phyloP scores from a whole-genome alignment of 2,888 invertebrate species.

The Pachymerium ferrugineum region DNA sequence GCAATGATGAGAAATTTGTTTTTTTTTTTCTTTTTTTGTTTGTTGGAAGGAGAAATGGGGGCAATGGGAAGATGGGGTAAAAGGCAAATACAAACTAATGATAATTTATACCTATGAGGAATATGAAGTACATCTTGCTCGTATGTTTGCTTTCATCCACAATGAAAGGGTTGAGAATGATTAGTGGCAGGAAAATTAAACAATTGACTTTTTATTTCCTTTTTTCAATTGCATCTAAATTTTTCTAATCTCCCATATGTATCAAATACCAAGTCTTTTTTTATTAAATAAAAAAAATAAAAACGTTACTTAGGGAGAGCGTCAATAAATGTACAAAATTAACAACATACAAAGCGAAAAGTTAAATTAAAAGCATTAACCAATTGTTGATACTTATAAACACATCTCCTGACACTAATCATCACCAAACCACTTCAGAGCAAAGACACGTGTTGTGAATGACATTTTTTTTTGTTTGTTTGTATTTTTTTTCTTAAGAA shows the following conservation, averaged over 20 bases:
- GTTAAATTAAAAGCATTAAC: no score
- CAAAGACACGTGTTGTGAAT: slow-evolving; percentile 35
- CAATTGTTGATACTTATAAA: neutral
- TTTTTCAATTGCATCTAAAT: neutral
- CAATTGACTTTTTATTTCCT: no score
- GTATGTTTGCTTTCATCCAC: slow-evolving; percentile 29
- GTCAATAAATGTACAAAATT: neutral
- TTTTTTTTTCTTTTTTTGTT: neutral
- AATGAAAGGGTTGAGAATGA: slow-evolving; percentile 33
- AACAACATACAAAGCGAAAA: neutral
- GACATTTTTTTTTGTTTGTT: slow-evolving; percentile 30
- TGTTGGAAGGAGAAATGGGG: neutral
- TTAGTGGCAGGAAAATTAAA: slow-evolving; percentile 34
- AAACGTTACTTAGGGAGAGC: neutral
- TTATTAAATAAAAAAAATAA: neutral
- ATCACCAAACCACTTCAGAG: slow-evolving; percentile 34
- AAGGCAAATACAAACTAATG: slow-evolving; percentile 30
- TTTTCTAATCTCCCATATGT: neutral
- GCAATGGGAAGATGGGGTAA: neutral
- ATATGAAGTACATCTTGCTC: slow-evolving; percentile 37
- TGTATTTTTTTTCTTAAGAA: slow-evolving; percentile 29
- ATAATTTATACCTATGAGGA: slow-evolving; percentile 37
- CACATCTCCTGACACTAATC: slow-evolving; percentile 33
- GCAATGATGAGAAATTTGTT: slow-evolving; percentile 22
- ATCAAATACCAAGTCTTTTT: neutral